phyloP scores from a whole-genome alignment of 1,140 invertebrate genomes.

The Platorchestia sp. region DNA sequence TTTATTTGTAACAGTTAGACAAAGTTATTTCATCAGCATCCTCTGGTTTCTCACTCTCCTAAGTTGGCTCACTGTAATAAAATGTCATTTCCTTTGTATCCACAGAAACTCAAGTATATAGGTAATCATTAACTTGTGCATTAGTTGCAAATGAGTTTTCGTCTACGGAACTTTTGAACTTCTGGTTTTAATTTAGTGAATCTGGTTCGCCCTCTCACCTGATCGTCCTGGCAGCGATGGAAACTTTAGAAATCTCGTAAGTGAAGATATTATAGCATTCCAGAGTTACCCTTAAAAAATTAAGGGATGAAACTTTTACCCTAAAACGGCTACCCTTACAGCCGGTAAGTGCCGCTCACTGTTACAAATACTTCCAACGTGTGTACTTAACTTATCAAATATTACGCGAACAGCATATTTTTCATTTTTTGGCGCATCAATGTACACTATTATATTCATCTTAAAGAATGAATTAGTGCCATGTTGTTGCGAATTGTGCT shows the following conservation, averaged over 20 bases:
- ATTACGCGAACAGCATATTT: neutral
- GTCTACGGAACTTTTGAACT: neutral
- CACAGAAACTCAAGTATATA: neutral
- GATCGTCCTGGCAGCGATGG: neutral
- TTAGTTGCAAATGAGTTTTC: neutral
- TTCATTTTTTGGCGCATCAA: neutral
- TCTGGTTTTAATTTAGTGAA: neutral
- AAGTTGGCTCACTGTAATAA: neutral
- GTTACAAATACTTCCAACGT: neutral
- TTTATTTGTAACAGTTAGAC: too few species aligned
- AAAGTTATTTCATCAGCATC: neutral
- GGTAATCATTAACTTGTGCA: neutral
- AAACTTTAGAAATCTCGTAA: neutral
- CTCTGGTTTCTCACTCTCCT: neutral
- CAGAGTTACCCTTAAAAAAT: neutral
- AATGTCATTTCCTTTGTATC: neutral
- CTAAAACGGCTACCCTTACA: neutral
- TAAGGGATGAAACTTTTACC: neutral
- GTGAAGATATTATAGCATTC: neutral
- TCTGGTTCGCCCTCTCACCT: neutral
- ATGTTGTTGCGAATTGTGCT: neutral
- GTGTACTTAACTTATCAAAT: neutral
- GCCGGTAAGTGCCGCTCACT: neutral
- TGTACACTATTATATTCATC: too few species aligned
- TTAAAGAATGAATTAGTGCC: neutral